phyloP scores from a whole-genome alignment of 2,888 invertebrate genomes.

The Morinoia aosen region DNA sequence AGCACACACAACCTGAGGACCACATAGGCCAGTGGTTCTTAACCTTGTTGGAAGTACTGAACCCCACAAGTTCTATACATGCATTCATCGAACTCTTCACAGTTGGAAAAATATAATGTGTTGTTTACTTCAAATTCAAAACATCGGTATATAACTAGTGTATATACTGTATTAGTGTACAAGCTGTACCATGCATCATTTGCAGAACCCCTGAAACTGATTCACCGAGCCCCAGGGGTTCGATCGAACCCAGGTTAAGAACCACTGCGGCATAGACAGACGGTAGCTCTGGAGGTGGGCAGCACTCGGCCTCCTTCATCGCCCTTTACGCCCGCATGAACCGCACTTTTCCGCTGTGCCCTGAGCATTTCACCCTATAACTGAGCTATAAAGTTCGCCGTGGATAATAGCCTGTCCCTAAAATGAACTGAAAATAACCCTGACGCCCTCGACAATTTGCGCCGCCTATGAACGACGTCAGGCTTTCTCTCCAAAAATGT shows the following conservation, averaged over 20 bases:
- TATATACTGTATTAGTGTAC: too few species aligned
- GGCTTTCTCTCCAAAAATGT: not conserved
- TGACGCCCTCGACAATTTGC: not conserved
- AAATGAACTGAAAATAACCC: conserved; percentile 12
- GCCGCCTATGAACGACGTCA: not conserved
- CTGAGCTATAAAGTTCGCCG: not conserved
- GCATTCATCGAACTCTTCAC: too few species aligned
- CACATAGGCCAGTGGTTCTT: too few species aligned
- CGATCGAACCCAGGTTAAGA: too few species aligned
- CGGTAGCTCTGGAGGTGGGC: not conserved
- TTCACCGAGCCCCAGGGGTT: too few species aligned
- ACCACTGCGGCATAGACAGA: not conserved
- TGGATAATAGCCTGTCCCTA: not conserved
- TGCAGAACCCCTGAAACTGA: too few species aligned
- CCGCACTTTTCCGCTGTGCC: not conserved
- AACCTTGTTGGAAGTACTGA: too few species aligned
- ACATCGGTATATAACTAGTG: too few species aligned
- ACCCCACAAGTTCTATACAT: too few species aligned
- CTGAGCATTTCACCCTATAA: not conserved
- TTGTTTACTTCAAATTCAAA: too few species aligned
- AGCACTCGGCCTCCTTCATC: not conserved
- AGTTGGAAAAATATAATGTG: too few species aligned
- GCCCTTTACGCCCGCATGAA: not conserved
- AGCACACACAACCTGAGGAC: not conserved
- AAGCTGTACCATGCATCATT: too few species aligned